Base-by-base conservation (phyloP, 92 coral and sea anemone genomes). In the Parazoanthus atlanticus region DNA sequence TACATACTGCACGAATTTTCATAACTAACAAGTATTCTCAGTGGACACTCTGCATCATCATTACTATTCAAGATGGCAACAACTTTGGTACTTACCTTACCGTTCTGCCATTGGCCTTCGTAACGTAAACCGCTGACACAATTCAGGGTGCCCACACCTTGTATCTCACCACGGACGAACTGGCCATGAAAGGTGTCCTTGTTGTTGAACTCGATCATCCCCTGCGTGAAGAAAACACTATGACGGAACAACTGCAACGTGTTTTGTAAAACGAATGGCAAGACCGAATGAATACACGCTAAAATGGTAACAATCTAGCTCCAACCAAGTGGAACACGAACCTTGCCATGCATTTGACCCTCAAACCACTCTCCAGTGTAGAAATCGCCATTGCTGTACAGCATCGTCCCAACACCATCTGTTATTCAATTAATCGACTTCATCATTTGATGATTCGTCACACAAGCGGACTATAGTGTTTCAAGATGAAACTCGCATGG, bases 271-370 rank as follows among this genome's bases (percentile, higher is more conserved):
- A 49, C 66, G 21, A 19, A 34, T 16, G 64, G 52, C 11, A 30
- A 81, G 46, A 26, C 21, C 38, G 34, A 2, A 12, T 16, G 12
- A 79, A 79, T 16, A 29, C 3, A n/a, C 26, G 30, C 83, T 0
- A 19, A 16, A 74, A 17, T 5, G 28, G 11, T 40, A 13, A 29
- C 38, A 16, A 17, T 40, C 2, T 23, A 29, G 38, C 79, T 74
- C 36, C 47, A 61, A 21, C 13, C 1, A 25, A 61, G 25, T 21
- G 4, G 33, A 34, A 54, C 84, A 96, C 88, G 26, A 28, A 90
- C 99, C 99, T 91, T 91, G 79, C 99, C 98, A 81, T 95, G 96
- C 96, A 95, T 95, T 33, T 90, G 92, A 30, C 97, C 99, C 74
- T 90, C 88, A 56, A 61, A 15, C 99, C 99, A 97, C 80, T 93